Base-by-base conservation (phyloP, 2,888 invertebrate species). In the Drosophila eohydei region DNA sequence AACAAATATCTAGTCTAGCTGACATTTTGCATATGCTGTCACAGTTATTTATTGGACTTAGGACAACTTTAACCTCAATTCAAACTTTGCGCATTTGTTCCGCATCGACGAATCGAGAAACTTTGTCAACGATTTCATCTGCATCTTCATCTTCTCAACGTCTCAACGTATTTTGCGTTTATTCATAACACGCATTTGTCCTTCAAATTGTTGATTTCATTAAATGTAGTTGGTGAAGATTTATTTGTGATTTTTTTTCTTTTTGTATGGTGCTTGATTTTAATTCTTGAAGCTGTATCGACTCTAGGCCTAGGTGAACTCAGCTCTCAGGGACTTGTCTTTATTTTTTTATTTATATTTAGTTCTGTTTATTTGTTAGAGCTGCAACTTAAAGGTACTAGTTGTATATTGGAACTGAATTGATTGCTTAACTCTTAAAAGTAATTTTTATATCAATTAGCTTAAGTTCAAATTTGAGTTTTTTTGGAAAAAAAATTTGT, bases 21-120 rank as follows among this genome's bases (percentile, higher is more conserved):
- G 64, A 57, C 65, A 63, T 74, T 60, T 50, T 44, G 56, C 73
- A 77, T 73, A 70, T 77, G 70, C 56, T 52, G 14, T 38, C 57
- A 32, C 32, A 44, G 54, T 63, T 74, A 78, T 78, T 78, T 77
- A 77, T 77, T 65, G 65, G 65, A 52, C 70, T 63, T 59, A 1
- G 43, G 65, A 41, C 48, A 58, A 63, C 63, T 71, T 70, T 43
- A 30, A 32, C 54, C 68, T 64, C 50, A 44, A 46, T 60, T 46
- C 40, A 51, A 78, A 66, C 65, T 78, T 77, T 74, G 36, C 2
- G 55, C 66, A 78, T 78, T 77, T 71, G 74, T 74, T 77, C 50
- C 60, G 52, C 56, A 40, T 75, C 71, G 43, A 58, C 30, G 68
- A 60, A 52, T 78, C 48, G 3, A 38, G 14, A 52, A 78, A 66